Evolutionary conservation across 2,113 vertebrate genomes (phyloP).

Genomic region (Apaloderma vittatum): DNA sequence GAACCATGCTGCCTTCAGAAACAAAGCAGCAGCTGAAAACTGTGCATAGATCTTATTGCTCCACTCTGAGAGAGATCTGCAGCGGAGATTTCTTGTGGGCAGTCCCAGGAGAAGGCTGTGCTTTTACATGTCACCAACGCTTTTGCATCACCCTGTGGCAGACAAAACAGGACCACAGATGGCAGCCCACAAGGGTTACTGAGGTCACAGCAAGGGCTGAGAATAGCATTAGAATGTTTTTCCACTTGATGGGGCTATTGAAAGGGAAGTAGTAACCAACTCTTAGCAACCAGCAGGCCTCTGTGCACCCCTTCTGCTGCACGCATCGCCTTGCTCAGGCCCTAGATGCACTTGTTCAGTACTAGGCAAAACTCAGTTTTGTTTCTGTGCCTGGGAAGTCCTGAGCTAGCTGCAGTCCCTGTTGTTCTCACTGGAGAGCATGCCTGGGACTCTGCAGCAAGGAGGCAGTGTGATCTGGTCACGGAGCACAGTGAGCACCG

Average conservation of each 20-base stretch:
- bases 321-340: not conserved
- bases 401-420: not conserved
- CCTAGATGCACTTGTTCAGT: not conserved
- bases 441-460: not conserved
- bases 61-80: not conserved
- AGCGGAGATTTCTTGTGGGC: not conserved
- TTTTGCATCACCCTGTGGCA: not conserved
- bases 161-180: not conserved
- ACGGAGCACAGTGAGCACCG: not conserved
- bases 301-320: not conserved
- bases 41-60: not conserved
- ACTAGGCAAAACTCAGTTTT: not conserved
- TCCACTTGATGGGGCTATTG: not conserved
- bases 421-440: not conserved
- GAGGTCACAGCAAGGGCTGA: not conserved
- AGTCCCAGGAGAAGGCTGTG: not conserved
- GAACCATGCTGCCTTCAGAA: not conserved
- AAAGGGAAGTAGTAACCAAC: not conserved
- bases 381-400: not conserved
- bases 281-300: not conserved
- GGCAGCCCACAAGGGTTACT: not conserved
- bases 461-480: not conserved
- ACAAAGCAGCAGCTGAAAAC: not conserved
- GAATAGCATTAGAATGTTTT: not conserved
- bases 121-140: not conserved